Base-by-base conservation (phyloP, 2,113 vertebrate species). In the Mesembrinibis cayennensis region DNA sequence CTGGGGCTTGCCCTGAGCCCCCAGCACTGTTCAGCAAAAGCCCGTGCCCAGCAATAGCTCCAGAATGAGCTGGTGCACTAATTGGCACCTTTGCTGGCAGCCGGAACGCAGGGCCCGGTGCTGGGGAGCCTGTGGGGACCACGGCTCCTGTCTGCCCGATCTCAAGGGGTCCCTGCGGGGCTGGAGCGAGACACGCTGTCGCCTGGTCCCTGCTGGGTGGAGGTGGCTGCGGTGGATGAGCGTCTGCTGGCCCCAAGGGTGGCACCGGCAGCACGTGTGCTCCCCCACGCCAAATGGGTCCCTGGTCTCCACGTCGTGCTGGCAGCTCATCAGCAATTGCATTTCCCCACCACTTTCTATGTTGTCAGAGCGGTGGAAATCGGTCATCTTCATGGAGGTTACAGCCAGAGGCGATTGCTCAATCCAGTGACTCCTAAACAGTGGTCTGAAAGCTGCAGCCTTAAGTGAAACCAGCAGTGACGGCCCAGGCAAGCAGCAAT, bases 351-450 rank as follows among this genome's bases (percentile, higher is more conserved):
- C 5, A 0, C 62, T 72, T 45, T 44, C 52, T 16, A 1, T 4
- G 6, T 8, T 21, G 80, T 7, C 4, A 16, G 73, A 63, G 26
- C 58, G 1, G 45, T 30, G 83, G 52, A 34, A 74, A 82, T 13
- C 12, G 7, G 27, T 49, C 2, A 0, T 13, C 40, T 36, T 52
- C 38, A 1, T 2, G 20, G 72, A 42, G 34, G 16, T 26, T 19
- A 7, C 29, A 26, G 42, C 27, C 71, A n/a, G 63, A 49, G 26
- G 23, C 23, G 7, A 4, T 7, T 3, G 20, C 52, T 63, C 2
- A 0, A 26, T 9, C 47, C 63, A 34, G 63, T 4, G 8, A 9
- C 38, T 95, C 58, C 58, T 34, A 1, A 21, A 0, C 0, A 1
- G 17, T 4, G 20, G 1, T 32, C 55, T n/a, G 82, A 52, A 58